These are phyloP conservation scores for Anthopleura xanthogrammica DNA, from an alignment of 92 coral and sea anemone species.

Conservation along the genomic window DNA sequence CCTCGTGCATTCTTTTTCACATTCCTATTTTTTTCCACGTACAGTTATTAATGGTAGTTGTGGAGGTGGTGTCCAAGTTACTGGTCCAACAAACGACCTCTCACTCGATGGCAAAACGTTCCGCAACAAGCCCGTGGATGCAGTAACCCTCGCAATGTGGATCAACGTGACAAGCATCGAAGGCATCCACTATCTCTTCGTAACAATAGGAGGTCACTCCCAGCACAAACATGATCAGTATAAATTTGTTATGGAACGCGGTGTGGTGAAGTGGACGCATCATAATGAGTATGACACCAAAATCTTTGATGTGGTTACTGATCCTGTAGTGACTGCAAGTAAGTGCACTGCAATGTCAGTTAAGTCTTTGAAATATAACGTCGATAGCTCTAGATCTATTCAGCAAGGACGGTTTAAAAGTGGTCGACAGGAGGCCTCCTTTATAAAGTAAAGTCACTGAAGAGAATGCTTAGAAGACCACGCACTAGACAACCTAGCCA, in stretches of 20 bases:
- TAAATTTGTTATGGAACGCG: constrained; percentile 64
- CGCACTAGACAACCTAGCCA: no score
- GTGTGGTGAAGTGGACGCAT: constrained; percentile 86
- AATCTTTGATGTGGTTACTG: constrained; percentile 77
- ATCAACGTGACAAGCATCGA: constrained; percentile 74
- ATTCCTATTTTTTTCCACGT: no score
- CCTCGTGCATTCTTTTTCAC: no score
- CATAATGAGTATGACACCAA: constrained; percentile 72
- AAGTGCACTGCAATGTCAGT: constrained; percentile 14
- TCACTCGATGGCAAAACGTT: constrained; percentile 89
- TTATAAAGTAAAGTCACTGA: no score
- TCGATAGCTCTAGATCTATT: neutral
- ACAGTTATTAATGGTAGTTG: constrained; percentile 88
- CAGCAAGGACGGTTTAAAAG: no score
- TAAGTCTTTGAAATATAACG: neutral
- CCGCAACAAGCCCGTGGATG: constrained; percentile 94
- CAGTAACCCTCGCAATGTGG: constrained; percentile 90
- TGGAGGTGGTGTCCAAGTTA: constrained; percentile 80
- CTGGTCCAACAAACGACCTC: constrained; percentile 78
- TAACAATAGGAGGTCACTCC: constrained; percentile 95
- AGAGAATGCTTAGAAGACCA: no score
- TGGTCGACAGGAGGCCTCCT: no score
- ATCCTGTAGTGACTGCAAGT: constrained; percentile 83
- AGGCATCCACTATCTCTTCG: constrained; percentile 80
- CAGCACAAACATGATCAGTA: constrained; percentile 92